Evolutionary conservation across 2,888 invertebrate species (phyloP), one percentile per base, ranked within the genome.

Genomic region (Trypoxylon attenuatum): DNA sequence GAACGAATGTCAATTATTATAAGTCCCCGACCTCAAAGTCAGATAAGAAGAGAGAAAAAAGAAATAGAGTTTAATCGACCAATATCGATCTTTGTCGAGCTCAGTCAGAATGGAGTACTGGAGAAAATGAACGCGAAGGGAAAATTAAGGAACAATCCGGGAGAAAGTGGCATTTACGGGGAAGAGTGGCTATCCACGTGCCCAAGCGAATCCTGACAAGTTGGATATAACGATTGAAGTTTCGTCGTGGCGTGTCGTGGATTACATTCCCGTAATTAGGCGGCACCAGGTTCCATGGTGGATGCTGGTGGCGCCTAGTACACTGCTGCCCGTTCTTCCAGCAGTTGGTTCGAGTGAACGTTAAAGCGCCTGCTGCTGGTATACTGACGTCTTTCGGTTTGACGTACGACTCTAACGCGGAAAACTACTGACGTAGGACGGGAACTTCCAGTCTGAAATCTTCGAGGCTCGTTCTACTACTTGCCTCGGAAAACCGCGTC

Each of bases 151-250:
- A 16, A 15, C 51, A 54, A n/a, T n/a, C n/a, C n/a, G n/a, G n/a
- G n/a, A n/a, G n/a, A n/a, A n/a, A n/a, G n/a, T n/a, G n/a, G n/a
- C n/a, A n/a, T n/a, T n/a, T n/a, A n/a, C n/a, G n/a, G n/a, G n/a
- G n/a, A n/a, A n/a, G n/a, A n/a, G n/a, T n/a, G n/a, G n/a, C n/a
- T n/a, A n/a, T n/a, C n/a, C n/a, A n/a, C n/a, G n/a, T n/a, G n/a
- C n/a, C n/a, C n/a, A n/a, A n/a, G n/a, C n/a, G n/a, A n/a, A n/a
- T n/a, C n/a, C n/a, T n/a, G 71, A 75, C 77, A 81, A 80, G 77
- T 81, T 76, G 75, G 77, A 80, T 80, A 80, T 81, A 81, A 81
- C 79, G 80, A 81, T 81, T 80, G 79, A 80, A 81, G 81, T 81
- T 81, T 80, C 69, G 67, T 61, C 73, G 59, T 65, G 52, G n/a